Evolutionary conservation across 2,113 vertebrate species (phyloP), one percentile per base, ranked within the genome.

Genomic region (Amblyornis subalaris): DNA sequence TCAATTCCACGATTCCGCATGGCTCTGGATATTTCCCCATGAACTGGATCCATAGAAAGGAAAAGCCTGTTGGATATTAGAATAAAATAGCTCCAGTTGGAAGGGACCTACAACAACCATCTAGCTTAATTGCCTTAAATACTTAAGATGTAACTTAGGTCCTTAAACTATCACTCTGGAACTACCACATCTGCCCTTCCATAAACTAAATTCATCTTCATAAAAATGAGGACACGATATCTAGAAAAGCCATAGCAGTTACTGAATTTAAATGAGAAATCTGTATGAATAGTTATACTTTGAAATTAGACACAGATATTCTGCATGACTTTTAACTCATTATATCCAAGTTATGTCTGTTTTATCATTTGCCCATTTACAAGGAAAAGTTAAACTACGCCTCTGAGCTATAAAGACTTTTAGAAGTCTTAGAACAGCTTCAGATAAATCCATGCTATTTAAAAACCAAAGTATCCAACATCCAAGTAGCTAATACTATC

Each of bases 1-100:
- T 99, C 99, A 88, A 99, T 98, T 31, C 99, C 99, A 89, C 99
- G 98, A 97, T 99, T 99, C 91, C 99, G 97, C 99, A 99, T 99
- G 60, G 99, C 99, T 94, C 99, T 98, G 80, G 99, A 99, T 97
- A 99, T 99, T 97, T 99, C 99, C 31, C 99, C 99, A 22, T 99
- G 98, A 9, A 95, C 72, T n/a, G 99, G 98, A 97, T 99, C 99
- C 99, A 99, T 99, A 64, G 99, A 98, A 86, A 99, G 98, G 94
- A 99, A 99, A 90, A 99, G 97, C 85, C 99, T 99, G 94, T 71
- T 48, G 66, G 74, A 42, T 70, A 65, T 85, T 19, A 67, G 29
- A 81, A 78, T 3, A 80, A 4, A 80, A 60, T 2, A 81, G 51
- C 48, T 89, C 7, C 53, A 4, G 7, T 10, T 87, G 13, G 19